Conservation (phyloP, 2,888 invertebrate species). For the Trachelus troglodyta region DNA sequence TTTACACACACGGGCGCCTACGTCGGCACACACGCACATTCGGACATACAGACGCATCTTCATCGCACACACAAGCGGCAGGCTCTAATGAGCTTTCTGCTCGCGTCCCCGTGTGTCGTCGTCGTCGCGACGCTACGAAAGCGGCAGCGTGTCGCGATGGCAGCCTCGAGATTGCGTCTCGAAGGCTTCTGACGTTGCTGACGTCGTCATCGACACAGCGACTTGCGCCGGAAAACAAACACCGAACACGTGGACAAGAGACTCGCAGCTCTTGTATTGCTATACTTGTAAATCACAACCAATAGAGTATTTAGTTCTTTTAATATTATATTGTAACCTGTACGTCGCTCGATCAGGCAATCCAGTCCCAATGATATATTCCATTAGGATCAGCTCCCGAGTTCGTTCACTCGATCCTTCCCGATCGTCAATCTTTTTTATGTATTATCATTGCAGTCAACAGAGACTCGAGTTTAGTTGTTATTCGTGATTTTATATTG, state of each 20-base stretch:
- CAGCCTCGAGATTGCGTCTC: neutral
- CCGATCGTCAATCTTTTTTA: neutral
- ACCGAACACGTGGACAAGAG: neutral
- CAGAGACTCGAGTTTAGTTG: neutral
- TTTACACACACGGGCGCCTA: slow-evolving; percentile 42
- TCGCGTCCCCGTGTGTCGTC: slow-evolving; percentile 29
- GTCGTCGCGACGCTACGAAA: slow-evolving; percentile 18
- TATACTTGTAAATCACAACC: slow-evolving; percentile 65
- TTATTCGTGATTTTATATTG: neutral
- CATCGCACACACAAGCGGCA: slow-evolving; percentile 31
- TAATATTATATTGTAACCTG: slow-evolving; percentile 23
- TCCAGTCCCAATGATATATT: slow-evolving; percentile 30
- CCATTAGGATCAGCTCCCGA: neutral
- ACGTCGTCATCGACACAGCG: neutral
- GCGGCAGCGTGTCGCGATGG: neutral
- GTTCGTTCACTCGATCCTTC: neutral
- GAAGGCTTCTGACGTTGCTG: no score
- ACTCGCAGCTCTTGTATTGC: slow-evolving; percentile 45
- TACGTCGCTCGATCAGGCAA: slow-evolving; percentile 20
- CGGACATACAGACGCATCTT: neutral
- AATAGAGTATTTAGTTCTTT: slow-evolving; percentile 60
- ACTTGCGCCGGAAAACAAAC: neutral
- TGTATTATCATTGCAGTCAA: neutral
- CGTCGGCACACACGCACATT: neutral
- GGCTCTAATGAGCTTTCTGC: slow-evolving; percentile 38